Conservation (phyloP, 1,140 invertebrate genomes). For the Eurosta solidaginis region DNA sequence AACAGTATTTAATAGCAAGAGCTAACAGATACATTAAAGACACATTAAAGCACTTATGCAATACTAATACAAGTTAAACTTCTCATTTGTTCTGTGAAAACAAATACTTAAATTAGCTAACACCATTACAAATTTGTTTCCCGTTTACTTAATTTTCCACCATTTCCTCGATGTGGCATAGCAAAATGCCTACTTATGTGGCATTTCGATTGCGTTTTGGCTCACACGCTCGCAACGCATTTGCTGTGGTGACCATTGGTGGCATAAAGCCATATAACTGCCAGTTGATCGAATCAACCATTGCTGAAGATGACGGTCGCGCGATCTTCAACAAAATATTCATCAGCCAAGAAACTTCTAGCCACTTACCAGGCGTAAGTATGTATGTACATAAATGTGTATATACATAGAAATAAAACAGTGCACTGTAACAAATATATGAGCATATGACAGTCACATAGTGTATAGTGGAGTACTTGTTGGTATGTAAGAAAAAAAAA, state of each 20-base stretch:
- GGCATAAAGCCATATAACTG: conserved; percentile 10
- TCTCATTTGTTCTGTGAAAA: background rate
- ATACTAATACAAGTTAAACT: background rate
- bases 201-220: conserved; percentile 8
- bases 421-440: conserved; percentile 16
- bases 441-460: too few relatives aligned
- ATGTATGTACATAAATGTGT: background rate
- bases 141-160: conserved; percentile 22
- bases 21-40: too few relatives aligned
- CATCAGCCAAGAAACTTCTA: background rate
- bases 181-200: conserved; percentile 21
- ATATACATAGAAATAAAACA: background rate
- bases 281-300: conserved; percentile 14
- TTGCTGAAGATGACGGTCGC: conserved; percentile 25
- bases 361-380: background rate
- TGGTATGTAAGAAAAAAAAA: background rate
- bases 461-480: background rate
- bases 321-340: background rate
- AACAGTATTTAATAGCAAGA: too few relatives aligned
- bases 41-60: background rate
- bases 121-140: conserved; percentile 21
- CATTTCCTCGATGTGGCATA: conserved; percentile 9
- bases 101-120: conserved; percentile 16
- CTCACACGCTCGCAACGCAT: conserved; percentile 25
- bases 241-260: conserved; percentile 13